A percentile compares a stretch with the other conserved stretches of the same genome.
Evolutionary conservation across 2,888 invertebrate genomes (phyloP).

Genomic region (Thalpophila matura): DNA sequence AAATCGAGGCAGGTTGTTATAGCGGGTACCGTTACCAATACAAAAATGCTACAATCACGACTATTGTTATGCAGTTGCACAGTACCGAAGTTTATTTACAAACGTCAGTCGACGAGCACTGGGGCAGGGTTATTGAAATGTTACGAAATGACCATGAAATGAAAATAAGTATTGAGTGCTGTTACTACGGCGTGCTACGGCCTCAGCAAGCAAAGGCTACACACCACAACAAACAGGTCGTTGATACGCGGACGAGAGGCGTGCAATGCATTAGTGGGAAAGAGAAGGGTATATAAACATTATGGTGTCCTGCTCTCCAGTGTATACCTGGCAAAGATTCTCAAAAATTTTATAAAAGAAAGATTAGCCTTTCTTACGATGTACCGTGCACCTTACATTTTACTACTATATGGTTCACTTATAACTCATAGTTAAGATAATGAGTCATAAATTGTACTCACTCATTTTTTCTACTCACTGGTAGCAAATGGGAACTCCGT

Average conservation of each 20-base stretch:
- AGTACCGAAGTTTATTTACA: conserved; percentile 74
- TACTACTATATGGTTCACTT: conserved; percentile 9
- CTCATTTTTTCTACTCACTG: conserved; percentile 6
- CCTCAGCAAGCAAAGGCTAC: conserved; percentile 77
- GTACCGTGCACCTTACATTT: neutral
- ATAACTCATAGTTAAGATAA: conserved; percentile 16
- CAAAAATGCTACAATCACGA: conserved; percentile 59
- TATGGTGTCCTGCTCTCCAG: conserved; percentile 70
- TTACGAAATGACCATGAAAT: conserved; percentile 88
- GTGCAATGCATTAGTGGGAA: conserved; percentile 76
- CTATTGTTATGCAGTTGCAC: conserved; percentile 64
- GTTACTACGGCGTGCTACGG: conserved; percentile 82
- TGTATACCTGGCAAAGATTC: conserved; percentile 70
- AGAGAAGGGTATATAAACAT: conserved; percentile 84
- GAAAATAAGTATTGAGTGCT: conserved; percentile 81
- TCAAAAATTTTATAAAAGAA: conserved; percentile 65
- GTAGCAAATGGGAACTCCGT: neutral
- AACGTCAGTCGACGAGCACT: conserved; percentile 71
- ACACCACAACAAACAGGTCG: conserved; percentile 82
- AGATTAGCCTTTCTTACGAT: conserved; percentile 19
- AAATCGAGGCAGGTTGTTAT: conserved; percentile 53
- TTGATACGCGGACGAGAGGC: conserved; percentile 83
- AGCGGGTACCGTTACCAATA: conserved; percentile 60
- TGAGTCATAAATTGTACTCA: conserved; percentile 7
- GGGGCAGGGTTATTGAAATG: conserved; percentile 79